Evolutionary conservation across 2,888 invertebrate genomes (phyloP).

Genomic region (Malthinus seriepunctatus): DNA sequence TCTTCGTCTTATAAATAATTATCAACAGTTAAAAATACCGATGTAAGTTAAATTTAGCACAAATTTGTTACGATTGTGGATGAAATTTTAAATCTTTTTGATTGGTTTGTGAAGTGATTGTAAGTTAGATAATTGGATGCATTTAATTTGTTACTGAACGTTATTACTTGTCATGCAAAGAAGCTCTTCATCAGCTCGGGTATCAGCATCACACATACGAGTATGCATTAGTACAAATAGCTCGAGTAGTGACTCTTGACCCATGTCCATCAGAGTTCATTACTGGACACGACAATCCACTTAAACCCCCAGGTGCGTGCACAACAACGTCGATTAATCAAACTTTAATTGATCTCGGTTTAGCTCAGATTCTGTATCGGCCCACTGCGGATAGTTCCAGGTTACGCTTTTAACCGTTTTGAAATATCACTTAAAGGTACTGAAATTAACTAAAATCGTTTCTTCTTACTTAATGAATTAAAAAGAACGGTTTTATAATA

Average conservation of each 20-base stretch:
- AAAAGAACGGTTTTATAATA: not conserved
- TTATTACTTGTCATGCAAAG: conserved; percentile 19
- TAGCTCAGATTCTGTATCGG: conserved; percentile 26
- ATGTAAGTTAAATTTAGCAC: no score
- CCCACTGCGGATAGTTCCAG: conserved; percentile 19
- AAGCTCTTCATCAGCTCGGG: conserved; percentile 16
- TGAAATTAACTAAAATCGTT: not conserved
- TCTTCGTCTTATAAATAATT: no score
- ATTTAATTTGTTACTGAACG: conserved; percentile 9
- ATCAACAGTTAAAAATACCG: no score
- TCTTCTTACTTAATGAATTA: not conserved
- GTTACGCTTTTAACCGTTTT: conserved; percentile 13
- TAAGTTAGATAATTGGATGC: not conserved
- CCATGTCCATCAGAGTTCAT: conserved; percentile 47
- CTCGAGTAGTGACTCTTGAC: conserved; percentile 37
- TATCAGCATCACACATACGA: conserved; percentile 14
- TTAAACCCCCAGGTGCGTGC: conserved; percentile 46
- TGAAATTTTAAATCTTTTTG: no score
- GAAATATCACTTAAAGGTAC: not conserved
- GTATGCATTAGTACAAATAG: conserved; percentile 24
- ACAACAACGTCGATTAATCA: conserved; percentile 45
- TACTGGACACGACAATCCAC: conserved; percentile 48
- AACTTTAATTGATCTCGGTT: conserved; percentile 42
- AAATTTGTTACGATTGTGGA: no score
- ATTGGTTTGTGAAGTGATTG: no score